Conservation (phyloP, 2,888 invertebrate genomes). For the Crocallis elinguaria region DNA sequence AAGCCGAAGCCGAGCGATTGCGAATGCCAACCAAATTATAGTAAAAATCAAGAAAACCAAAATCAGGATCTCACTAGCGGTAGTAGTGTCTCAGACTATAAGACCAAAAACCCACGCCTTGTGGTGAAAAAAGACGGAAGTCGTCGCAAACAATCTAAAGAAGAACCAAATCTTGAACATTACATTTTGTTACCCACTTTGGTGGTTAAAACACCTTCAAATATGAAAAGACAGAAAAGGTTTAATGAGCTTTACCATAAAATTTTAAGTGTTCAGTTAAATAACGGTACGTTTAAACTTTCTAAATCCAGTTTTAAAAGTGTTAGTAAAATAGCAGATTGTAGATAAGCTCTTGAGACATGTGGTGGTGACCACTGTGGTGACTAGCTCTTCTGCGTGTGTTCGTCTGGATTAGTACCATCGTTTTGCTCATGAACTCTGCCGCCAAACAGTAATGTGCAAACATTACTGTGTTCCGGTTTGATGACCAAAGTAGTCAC, state of each 20-base stretch:
- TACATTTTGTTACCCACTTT: constrained; percentile 74
- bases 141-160: constrained; percentile 56
- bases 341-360: too few relatives aligned
- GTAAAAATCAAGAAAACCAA: constrained; percentile 24
- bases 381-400: too few relatives aligned
- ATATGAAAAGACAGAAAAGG: constrained; percentile 74
- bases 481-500: too few relatives aligned
- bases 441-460: too few relatives aligned
- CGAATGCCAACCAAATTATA: constrained; percentile 20
- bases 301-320: too few relatives aligned
- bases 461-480: too few relatives aligned
- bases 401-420: too few relatives aligned
- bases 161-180: constrained; percentile 71
- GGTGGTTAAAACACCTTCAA: constrained; percentile 75
- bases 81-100: constrained; percentile 55
- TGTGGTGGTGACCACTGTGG: too few relatives aligned
- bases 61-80: constrained; percentile 52
- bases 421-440: too few relatives aligned
- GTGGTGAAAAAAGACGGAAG: constrained; percentile 66
- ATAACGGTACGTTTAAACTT: constrained; percentile 49
- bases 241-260: constrained; percentile 77
- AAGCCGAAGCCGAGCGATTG: constrained; percentile 42
- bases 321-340: too few relatives aligned
- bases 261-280: constrained; percentile 66
- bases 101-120: constrained; percentile 59